phyloP scores from a whole-genome alignment of 1,140 invertebrate genomes.

The Euschistus heros region DNA sequence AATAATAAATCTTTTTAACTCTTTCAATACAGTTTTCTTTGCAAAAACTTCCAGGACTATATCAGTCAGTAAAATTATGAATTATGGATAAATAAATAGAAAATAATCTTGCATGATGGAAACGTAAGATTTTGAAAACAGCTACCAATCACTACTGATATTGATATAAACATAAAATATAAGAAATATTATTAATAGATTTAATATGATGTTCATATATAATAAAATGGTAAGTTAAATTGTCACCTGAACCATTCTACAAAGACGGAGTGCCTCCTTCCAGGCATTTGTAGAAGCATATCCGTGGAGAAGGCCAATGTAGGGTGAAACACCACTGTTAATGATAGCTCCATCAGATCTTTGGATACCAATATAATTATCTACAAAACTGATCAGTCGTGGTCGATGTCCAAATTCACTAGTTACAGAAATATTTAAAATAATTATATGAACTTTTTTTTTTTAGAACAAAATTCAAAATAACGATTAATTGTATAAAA shows the following conservation, averaged over 20 bases:
- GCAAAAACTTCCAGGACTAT: no score
- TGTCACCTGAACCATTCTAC: conserved; percentile 60
- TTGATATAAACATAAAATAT: neutral
- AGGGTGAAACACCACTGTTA: conserved; percentile 50
- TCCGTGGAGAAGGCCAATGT: conserved; percentile 50
- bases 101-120: no score
- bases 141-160: neutral
- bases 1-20: no score
- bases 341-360: conserved; percentile 58
- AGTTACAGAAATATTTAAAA: no score
- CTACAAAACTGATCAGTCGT: conserved; percentile 61
- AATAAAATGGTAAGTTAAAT: neutral
- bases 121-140: neutral
- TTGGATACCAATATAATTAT: conserved; percentile 63
- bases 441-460: no score
- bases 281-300: conserved; percentile 53
- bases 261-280: conserved; percentile 66
- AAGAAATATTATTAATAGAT: neutral
- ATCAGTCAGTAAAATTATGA: no score
- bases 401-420: conserved; percentile 75
- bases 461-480: no score
- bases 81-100: no score
- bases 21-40: no score
- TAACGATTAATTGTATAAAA: no score
- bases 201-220: neutral